Conservation (phyloP, 1,140 invertebrate genomes). For the Cepaea nemoralis region DNA sequence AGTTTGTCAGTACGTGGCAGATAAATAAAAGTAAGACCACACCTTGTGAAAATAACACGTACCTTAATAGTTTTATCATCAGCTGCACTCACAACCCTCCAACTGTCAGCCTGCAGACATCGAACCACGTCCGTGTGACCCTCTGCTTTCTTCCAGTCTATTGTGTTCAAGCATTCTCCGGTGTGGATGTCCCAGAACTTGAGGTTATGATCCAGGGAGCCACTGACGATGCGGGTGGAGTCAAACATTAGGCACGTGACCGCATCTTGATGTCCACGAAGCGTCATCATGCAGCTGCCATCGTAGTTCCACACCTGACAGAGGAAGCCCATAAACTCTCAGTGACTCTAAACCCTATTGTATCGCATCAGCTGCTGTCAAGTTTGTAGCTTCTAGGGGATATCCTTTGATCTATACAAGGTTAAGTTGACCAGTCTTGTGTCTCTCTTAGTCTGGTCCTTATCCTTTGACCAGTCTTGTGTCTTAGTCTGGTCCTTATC, state of each 20-base stretch:
- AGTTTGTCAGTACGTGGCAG: too few relatives aligned
- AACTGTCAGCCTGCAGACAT: slow-evolving; percentile 74
- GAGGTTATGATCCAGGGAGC: slow-evolving; percentile 74
- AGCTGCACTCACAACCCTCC: slow-evolving; percentile 75
- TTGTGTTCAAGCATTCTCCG: slow-evolving; percentile 73
- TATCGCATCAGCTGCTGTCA: too few relatives aligned
- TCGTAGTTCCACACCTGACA: slow-evolving; percentile 23
- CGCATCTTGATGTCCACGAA: slow-evolving; percentile 35
- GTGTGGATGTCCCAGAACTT: slow-evolving; percentile 74
- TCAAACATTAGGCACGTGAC: slow-evolving; percentile 66
- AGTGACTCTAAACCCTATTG: too few relatives aligned
- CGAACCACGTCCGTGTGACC: slow-evolving; percentile 75
- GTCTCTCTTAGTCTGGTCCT: too few relatives aligned
- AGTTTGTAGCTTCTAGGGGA: too few relatives aligned
- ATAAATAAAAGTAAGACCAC: too few relatives aligned
- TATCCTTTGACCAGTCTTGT: too few relatives aligned
- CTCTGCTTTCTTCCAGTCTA: slow-evolving; percentile 76
- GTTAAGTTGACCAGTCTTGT: too few relatives aligned
- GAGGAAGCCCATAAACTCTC: too few relatives aligned
- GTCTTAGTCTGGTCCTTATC: too few relatives aligned
- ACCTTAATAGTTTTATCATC: slow-evolving; percentile 77
- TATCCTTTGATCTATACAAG: too few relatives aligned
- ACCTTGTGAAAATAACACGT: slow-evolving; percentile 37
- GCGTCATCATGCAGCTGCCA: slow-evolving; percentile 29
- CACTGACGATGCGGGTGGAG: slow-evolving; percentile 72